Base-by-base conservation (phyloP, 1,140 invertebrate genomes). In the Achroia grisella region DNA sequence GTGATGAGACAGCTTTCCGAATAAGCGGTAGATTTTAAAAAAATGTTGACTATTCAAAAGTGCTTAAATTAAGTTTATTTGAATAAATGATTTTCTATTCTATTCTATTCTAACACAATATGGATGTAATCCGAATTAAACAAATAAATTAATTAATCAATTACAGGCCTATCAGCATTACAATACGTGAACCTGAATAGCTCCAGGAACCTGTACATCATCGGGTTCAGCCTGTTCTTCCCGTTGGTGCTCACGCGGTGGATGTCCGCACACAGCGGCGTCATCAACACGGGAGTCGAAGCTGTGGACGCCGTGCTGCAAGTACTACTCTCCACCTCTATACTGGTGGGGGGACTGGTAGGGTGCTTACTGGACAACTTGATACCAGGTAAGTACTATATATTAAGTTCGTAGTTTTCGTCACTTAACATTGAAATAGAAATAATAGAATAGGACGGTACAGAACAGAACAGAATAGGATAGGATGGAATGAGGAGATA, bases 221-320 rank as follows among this genome's bases (percentile, higher is more conserved):
- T 97, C n/a, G 95, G 95, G 9, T 91, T 96, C 52, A 94, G 94
- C 6, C 88, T 96, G 29, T 95, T 97, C 71, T 93, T 95, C 53
- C 94, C 93, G 5, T 67, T 96, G 72, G 93, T 93, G 4, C 69
- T 95, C 30, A 93, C 93, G 1, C 89, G 91, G 52, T 95, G 93
- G 93, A 90, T 94, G 88, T 86, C 89, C 9, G 73, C 86, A 5
- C 86, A 93, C 73, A 87, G 89, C 4, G 87, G 86, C 1, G 86
- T 84, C n/a, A 92, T 95, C 15, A 65, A 91, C 43, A 93, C 92
- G 0, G 93, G 94, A 1, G 87, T 87, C 23, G 88, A 89, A n/a
- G 87, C 91, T 0, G 55, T 91, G 9, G 92, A 96, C 59, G 91
- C 93, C 34, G 90, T 94, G 0, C 63, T 96, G 6, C 91, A 90